Base-by-base conservation (phyloP, 2,113 vertebrate genomes). In the Ia io region DNA sequence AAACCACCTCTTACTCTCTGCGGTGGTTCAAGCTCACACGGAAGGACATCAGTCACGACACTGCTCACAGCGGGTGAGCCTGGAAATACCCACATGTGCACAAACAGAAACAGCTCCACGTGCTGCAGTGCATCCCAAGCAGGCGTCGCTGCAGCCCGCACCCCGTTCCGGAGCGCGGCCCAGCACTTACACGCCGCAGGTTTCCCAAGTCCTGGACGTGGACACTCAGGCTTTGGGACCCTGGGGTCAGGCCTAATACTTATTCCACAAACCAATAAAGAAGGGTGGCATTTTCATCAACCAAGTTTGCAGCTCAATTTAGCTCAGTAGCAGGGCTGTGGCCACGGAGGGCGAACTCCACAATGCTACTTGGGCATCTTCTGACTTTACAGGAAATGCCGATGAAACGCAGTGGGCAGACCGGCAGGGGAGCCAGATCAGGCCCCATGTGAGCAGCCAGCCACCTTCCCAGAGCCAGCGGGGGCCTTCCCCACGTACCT, bases 401-500 rank as follows among this genome's bases (percentile, higher is more conserved):
- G 3, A 18, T 1, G 23, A 22, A n/a, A 44, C 0, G 4, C 42
- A 20, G 6, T 0, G 16, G 44, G 22, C 23, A 40, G 44, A 51
- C 3, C 25, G 30, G 8, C 1, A 6, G 59, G 63, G 51, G 22
- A 42, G 32, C 63, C 30, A 61, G 59, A 5, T 12, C 25, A 2
- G 37, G 71, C 40, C 14, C 25, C 42, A 28, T 16, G 14, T 0
- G 42, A 18, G 9, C 44, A n/a, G 2, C 1, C 4, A 16, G 42
- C 10, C 6, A 2, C 16, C 0, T 7, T 63, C 1, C 18, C 49
- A 6, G 13, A 22, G 4, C 51, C 13, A 1, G 35, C 14, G 30
- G 13, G 5, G 71, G 12, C 0, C 61, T 32, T 9, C 49, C 32
- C 51, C 47, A 79, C 63, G 4, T 96, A 99, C 99, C 99, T 99